Base-by-base conservation (phyloP, 2,797 vertebrate species). In the Trematomus bernacchii region DNA sequence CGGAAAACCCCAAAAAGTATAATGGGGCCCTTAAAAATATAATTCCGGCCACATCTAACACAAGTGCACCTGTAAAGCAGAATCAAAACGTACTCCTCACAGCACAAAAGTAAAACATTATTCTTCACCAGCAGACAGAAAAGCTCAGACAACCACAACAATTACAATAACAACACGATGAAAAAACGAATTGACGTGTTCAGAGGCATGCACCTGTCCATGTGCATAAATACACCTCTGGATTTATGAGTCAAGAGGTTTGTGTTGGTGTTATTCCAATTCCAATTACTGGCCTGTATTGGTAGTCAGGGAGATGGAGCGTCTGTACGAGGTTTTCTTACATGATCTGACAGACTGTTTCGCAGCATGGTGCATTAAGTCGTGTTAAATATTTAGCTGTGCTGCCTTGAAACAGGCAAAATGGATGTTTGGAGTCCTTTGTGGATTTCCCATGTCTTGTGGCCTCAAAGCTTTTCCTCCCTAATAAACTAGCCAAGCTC, bases 321-420 rank as follows among this genome's bases (percentile, higher is more conserved):
- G 4, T 51, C 76, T 55, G 61, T 37, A 10, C 10, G 12, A 44
- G 65, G 53, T 66, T 77, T 47, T 65, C 48, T 65, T 44, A 73
- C 80, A 74, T 21, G 0, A 6, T 47, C 57, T 63, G 73, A 83
- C 84, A 62, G 77, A 50, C 65, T 59, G 79, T 73, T 79, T 68
- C 69, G 52, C 85, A 67, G 72, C 71, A 43, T 5, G 77, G 4
- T 81, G 87, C 88, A 82, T 88, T 77, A 71, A 66, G 33, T 64
- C 33, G 7, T 33, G 51, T 89, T 88, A 89, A 91, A 89, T 84
- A 89, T 90, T 87, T 75, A 90, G 58, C 67, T 6, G 43, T 1
- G 0, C 75, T 42, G 84, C 72, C 37, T 78, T 50, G 16, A 66
- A 74, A 85, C 75, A 71, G 70, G 33, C 48, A 77, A 60, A 86